Evolutionary conservation across 2,888 invertebrate species (phyloP).

Genomic region (Pomacea canaliculata): DNA sequence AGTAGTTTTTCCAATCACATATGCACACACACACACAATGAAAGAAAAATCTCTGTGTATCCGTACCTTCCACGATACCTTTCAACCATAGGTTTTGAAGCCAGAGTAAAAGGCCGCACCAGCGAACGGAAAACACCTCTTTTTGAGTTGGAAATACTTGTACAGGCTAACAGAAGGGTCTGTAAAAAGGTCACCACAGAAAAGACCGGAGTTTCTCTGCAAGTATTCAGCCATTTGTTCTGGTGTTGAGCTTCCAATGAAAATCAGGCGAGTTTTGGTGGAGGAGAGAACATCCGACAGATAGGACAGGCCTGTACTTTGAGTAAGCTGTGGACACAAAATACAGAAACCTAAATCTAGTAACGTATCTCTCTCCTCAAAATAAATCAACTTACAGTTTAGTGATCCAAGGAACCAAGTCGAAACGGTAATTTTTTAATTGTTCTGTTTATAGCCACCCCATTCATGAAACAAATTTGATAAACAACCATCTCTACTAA

Average conservation of each 20-base stretch:
- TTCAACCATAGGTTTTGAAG: conserved; percentile 31
- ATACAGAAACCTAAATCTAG: neutral
- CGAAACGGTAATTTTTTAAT: too few species aligned
- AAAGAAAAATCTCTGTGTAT: neutral
- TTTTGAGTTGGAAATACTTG: conserved; percentile 30
- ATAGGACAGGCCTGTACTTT: conserved; percentile 34
- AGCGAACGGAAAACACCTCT: conserved; percentile 34
- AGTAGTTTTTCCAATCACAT: too few species aligned
- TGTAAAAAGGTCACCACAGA: conserved; percentile 32
- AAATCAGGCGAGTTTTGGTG: conserved; percentile 29
- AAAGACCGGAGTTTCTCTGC: conserved; percentile 7
- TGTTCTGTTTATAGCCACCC: too few species aligned
- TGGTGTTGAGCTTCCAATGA: conserved; percentile 32
- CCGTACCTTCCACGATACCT: conserved; percentile 33
- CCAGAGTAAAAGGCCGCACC: conserved; percentile 30
- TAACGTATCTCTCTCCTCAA: neutral
- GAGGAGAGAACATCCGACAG: conserved; percentile 21
- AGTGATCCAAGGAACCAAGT: too few species aligned
- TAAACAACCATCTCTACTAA: neutral
- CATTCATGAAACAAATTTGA: too few species aligned
- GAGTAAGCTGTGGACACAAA: conserved; percentile 27
- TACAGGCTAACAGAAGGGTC: conserved; percentile 30
- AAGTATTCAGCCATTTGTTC: conserved; percentile 32
- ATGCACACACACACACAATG: too few species aligned
- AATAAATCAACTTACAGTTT: neutral